These are phyloP conservation scores for Diaperis boleti DNA, from an alignment of 2,888 invertebrate genomes.

Conservation along the genomic window DNA sequence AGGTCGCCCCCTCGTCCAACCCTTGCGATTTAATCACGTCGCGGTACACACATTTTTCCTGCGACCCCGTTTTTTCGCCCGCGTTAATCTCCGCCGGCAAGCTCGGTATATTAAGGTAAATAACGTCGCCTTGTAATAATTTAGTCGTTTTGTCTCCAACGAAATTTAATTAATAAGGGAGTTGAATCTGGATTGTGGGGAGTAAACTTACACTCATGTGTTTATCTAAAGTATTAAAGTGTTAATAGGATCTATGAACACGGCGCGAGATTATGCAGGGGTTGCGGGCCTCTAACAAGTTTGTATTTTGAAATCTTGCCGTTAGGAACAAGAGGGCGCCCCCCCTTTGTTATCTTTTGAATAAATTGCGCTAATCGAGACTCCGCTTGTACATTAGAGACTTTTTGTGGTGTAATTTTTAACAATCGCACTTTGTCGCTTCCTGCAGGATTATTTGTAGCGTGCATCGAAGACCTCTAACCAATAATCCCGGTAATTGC, in stretches of 20 bases:
- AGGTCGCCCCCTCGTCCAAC: no score
- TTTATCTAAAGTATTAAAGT: slow-evolving; percentile 55
- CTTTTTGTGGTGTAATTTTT: slow-evolving; percentile 11
- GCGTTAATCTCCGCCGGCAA: slow-evolving; percentile 1
- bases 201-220: slow-evolving; percentile 52
- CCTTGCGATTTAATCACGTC: no score
- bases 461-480: slow-evolving; percentile 7
- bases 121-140: slow-evolving; percentile 45
- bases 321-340: slow-evolving; percentile 1
- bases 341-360: not conserved
- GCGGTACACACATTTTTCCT: not conserved
- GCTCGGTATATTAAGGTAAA: slow-evolving; percentile 29
- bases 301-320: slow-evolving; percentile 32
- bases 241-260: slow-evolving; percentile 53
- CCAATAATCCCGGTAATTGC: slow-evolving; percentile 14
- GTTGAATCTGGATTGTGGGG: slow-evolving; percentile 50
- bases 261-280: slow-evolving; percentile 50
- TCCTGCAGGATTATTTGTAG: slow-evolving; percentile 16
- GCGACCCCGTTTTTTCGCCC: slow-evolving; percentile 2
- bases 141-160: slow-evolving; percentile 49
- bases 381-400: no score
- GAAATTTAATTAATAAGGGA: slow-evolving; percentile 53
- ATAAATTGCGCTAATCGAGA: no score
- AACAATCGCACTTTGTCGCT: slow-evolving; percentile 15
- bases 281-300: slow-evolving; percentile 43